Percentiles rank a stretch among this genome's conserved stretches.
phyloP scores from a whole-genome alignment of 2,797 vertebrate species.

The Gallirallus australis region DNA sequence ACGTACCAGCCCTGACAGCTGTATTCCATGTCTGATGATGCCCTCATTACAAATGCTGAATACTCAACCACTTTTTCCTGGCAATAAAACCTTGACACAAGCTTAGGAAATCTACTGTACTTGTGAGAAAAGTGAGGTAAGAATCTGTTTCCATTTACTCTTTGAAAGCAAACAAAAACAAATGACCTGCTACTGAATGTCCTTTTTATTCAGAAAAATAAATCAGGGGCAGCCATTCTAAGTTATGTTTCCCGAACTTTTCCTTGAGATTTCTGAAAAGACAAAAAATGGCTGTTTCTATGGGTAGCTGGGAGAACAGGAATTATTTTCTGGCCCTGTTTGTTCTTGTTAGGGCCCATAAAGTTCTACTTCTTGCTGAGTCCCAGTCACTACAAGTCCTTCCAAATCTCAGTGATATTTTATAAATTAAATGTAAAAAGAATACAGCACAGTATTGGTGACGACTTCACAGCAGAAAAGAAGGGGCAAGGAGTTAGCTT shows the following conservation, averaged over 20 bases:
- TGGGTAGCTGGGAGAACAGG: slow-evolving; percentile 46
- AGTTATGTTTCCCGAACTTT: slow-evolving; percentile 72
- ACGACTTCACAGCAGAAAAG: background rate
- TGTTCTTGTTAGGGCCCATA: slow-evolving; percentile 33
- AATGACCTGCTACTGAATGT: slow-evolving; percentile 82
- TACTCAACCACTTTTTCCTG: slow-evolving; percentile 82
- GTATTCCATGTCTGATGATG: slow-evolving; percentile 72
- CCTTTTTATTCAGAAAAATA: slow-evolving; percentile 79
- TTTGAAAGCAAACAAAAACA: slow-evolving; percentile 83
- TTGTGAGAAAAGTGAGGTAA: slow-evolving; percentile 84
- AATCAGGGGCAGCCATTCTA: slow-evolving; percentile 55
- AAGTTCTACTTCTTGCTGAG: slow-evolving; percentile 26
- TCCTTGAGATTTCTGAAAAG: slow-evolving; percentile 61
- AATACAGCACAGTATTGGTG: slow-evolving; percentile 2
- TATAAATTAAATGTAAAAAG: slow-evolving; percentile 26
- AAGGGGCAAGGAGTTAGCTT: background rate
- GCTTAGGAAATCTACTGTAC: slow-evolving; percentile 83
- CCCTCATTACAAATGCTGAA: slow-evolving; percentile 69
- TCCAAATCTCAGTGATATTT: slow-evolving; percentile 29
- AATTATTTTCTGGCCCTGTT: slow-evolving; percentile 35
- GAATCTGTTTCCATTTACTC: slow-evolving; percentile 81
- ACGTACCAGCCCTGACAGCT: slow-evolving; percentile 62
- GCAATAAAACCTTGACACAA: slow-evolving; percentile 73
- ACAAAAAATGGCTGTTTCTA: slow-evolving; percentile 37
- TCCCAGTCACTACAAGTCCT: background rate